Conservation (phyloP, 2,797 vertebrate species). For the Chelonia mydas region DNA sequence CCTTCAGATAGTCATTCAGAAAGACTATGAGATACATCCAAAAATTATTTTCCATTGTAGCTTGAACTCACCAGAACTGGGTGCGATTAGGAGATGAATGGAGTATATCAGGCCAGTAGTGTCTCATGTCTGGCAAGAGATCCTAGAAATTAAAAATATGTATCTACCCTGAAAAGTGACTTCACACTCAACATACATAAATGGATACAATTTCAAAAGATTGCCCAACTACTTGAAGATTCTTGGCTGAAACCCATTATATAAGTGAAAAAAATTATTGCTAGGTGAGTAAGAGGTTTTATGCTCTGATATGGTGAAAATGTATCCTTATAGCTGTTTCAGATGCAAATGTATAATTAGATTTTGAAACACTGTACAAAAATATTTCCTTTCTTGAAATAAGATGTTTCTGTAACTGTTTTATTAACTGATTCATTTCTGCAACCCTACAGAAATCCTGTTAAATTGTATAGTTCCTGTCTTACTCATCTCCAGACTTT, state of each 20-base stretch:
- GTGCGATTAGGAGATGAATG: slow-evolving; percentile 72
- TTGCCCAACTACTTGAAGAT: not conserved
- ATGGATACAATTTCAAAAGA: not conserved
- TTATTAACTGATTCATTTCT: too few species aligned
- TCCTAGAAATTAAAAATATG: slow-evolving; percentile 55
- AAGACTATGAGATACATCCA: not conserved
- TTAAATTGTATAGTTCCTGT: not conserved
- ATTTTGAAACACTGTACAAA: not conserved
- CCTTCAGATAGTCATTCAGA: not conserved
- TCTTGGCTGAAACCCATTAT: not conserved
- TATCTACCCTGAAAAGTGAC: not conserved
- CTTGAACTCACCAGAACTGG: slow-evolving; percentile 70
- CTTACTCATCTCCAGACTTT: accelerated
- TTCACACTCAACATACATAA: not conserved
- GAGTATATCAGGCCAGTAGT: slow-evolving; percentile 75
- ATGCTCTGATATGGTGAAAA: not conserved
- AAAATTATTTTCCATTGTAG: not conserved
- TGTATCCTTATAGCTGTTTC: not conserved
- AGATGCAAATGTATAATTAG: not conserved
- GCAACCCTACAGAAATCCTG: not conserved
- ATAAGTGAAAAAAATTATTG: not conserved
- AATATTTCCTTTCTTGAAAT: not conserved
- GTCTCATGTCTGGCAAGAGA: slow-evolving; percentile 70
- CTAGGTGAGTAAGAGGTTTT: not conserved
- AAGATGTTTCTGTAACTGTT: not conserved